These are phyloP conservation scores for Chauna torquata DNA, from an alignment of 2,113 vertebrate species.

Conservation along the genomic window DNA sequence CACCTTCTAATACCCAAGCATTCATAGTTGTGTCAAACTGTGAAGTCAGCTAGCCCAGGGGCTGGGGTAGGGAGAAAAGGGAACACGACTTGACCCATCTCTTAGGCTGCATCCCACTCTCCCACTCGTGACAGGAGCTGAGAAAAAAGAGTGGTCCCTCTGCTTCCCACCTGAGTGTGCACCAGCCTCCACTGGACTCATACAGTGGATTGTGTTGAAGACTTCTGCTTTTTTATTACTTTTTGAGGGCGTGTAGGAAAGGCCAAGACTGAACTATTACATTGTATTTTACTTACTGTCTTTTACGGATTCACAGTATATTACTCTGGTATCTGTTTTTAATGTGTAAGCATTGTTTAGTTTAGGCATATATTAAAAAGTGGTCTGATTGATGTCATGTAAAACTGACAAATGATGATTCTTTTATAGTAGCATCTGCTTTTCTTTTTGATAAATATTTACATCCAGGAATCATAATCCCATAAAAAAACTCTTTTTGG, in stretches of 20 bases:
- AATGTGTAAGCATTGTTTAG: not conserved
- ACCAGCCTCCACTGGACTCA: rapidly evolving
- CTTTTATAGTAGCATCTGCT: not conserved
- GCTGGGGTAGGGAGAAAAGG: not conserved
- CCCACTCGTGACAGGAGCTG: not conserved
- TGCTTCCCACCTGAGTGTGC: not conserved
- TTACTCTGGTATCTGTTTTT: not conserved
- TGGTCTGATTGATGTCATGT: not conserved
- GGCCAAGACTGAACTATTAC: not conserved
- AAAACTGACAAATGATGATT: not conserved
- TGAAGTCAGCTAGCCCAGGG: too few relatives aligned
- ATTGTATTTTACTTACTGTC: not conserved
- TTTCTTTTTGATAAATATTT: not conserved
- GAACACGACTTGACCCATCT: too few relatives aligned
- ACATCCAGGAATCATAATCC: not conserved
- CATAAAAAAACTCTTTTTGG: not conserved
- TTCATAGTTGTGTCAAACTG: not conserved
- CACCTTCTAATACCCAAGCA: not conserved
- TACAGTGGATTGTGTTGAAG: rapidly evolving
- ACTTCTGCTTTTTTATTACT: not conserved
- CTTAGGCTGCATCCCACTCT: not conserved
- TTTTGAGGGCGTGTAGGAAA: not conserved
- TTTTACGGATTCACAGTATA: not conserved
- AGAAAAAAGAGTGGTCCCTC: not conserved
- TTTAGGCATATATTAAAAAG: not conserved